A percentile compares a stretch with the other conserved stretches of the same genome.
Conservation (phyloP, 2,797 vertebrate genomes). For the Molossus alvarezi region DNA sequence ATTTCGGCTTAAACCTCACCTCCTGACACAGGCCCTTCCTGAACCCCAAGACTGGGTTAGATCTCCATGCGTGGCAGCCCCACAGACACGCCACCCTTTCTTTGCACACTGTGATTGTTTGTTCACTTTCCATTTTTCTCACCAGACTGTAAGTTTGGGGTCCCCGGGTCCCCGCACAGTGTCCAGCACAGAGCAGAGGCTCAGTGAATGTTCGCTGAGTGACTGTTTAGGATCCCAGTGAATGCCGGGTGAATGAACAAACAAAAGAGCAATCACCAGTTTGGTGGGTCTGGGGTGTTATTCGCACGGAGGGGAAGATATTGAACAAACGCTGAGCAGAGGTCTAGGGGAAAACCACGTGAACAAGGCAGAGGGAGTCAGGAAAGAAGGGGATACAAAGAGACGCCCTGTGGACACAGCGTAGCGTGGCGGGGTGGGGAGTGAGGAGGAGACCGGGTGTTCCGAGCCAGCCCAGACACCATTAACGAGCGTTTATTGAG, state of each 20-base stretch:
- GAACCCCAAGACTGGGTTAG: background rate
- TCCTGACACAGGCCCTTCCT: background rate
- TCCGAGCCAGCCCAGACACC: background rate
- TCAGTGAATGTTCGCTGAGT: background rate
- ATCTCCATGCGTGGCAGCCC: background rate
- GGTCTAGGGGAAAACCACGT: background rate
- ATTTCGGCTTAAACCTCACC: background rate
- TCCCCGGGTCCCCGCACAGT: background rate
- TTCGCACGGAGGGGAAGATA: background rate
- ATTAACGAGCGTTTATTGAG: background rate
- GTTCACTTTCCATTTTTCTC: background rate
- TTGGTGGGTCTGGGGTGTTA: background rate
- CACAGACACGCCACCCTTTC: background rate
- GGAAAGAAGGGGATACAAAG: background rate
- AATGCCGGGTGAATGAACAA: background rate
- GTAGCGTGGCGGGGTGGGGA: accelerated
- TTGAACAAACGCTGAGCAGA: background rate
- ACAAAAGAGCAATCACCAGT: background rate
- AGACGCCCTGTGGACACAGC: background rate
- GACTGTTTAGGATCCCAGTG: background rate
- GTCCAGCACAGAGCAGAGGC: background rate
- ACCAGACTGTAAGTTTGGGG: background rate
- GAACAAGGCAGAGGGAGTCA: background rate
- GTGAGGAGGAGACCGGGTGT: background rate
- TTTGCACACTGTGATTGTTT: background rate